Base-by-base conservation (phyloP, 2,113 vertebrate genomes). In the Manacus vitellinus region DNA sequence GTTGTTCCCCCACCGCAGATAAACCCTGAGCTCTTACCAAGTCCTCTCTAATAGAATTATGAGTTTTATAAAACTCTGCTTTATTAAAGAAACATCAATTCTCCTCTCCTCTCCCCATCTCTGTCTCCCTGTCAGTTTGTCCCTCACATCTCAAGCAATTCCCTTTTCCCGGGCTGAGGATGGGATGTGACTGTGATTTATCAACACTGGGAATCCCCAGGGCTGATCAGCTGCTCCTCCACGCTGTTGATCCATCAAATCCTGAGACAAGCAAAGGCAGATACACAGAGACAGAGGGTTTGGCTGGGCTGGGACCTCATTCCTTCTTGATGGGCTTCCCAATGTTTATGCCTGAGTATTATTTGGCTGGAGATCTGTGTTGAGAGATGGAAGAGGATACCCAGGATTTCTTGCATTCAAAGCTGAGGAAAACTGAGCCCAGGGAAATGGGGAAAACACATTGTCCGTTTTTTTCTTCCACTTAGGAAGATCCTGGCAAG, bases 301-400 rank as follows among this genome's bases (percentile, higher is more conserved):
- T 84, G 89, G 83, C 86, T 1, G 55, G 54, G 16, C 84, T 74
- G n/a, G 39, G 43, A 46, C 47, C 88, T 67, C n/a, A 23, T 19
- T 86, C 56, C 37, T 80, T 73, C 66, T 28, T 76, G 89, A 94
- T 86, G 89, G 84, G 78, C 78, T 95, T 94, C 81, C 93, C 41
- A 51, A 43, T 8, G 68, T 17, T 85, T 47, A 39, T 90, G 46
- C 75, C 72, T 73, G 78, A 43, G 24, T 24, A 27, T 88, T 76
- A 30, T 62, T 96, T 96, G 96, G 95, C 95, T 78, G 2, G 16
- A 86, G 51, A 28, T 67, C 51, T 33, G 88, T 59, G 93, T 92
- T 93, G 92, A 80, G 72, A 83, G 94, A 93, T 96, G 94, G 95
- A 92, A 84, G 90, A 95, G 90, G 94, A 96, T 81, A 28, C 68